Evolutionary conservation across 2,797 vertebrate genomes (phyloP).

Genomic region (Trachurus trachurus): DNA sequence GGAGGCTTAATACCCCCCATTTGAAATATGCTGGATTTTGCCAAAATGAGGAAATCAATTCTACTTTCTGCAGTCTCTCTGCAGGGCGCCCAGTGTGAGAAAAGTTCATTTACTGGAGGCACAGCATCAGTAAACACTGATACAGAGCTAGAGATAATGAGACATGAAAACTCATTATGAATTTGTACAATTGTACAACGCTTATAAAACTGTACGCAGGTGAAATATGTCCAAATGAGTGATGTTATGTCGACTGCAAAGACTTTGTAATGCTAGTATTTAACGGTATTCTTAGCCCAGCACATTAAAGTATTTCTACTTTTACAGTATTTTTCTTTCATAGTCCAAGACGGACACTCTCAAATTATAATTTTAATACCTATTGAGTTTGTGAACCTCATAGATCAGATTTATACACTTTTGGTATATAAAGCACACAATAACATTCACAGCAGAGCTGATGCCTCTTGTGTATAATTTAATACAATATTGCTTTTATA

Average conservation of each 20-base stretch:
- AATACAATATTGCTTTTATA: not conserved
- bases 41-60: conserved; percentile 44
- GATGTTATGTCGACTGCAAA: too few species aligned
- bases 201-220: not conserved
- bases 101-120: conserved; percentile 22
- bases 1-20: conserved; percentile 32
- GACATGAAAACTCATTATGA: not conserved
- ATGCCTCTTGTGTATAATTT: not conserved
- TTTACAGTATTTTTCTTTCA: too few species aligned
- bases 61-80: conserved; percentile 13
- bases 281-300: not conserved
- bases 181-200: too few species aligned
- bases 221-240: not conserved
- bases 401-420: not conserved
- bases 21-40: conserved; percentile 36
- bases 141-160: not conserved
- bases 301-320: too few species aligned
- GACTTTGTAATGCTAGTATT: not conserved
- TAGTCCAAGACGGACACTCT: too few species aligned
- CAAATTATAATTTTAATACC: too few species aligned
- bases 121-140: not conserved
- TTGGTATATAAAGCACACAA: not conserved
- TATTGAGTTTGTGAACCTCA: too few species aligned
- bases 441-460: not conserved
- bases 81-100: conserved; percentile 3